phyloP scores from a whole-genome alignment of 2,113 vertebrate genomes.

The Haemorhous mexicanus region DNA sequence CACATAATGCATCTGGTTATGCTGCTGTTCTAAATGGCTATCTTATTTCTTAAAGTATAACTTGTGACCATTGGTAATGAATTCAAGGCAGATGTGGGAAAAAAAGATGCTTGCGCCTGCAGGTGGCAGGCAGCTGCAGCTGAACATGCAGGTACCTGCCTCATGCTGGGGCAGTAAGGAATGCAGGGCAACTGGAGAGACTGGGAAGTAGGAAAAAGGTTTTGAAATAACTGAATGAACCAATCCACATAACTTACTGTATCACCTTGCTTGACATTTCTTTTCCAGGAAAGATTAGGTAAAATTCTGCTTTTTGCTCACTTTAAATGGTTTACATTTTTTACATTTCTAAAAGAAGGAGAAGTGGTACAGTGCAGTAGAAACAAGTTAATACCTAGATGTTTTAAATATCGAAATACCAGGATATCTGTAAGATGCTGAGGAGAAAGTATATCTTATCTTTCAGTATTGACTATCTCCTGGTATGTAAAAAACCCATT shows the following conservation, averaged over 20 bases:
- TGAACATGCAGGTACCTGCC: neutral
- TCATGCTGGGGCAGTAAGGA: neutral
- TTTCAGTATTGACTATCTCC: neutral
- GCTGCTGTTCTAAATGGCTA: neutral
- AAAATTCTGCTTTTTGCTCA: neutral
- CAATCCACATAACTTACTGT: neutral
- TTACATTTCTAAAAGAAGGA: neutral
- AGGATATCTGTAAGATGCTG: neutral
- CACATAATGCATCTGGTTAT: neutral
- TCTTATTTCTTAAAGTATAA: neutral
- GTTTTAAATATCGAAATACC: neutral
- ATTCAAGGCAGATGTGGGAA: neutral
- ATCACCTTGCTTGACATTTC: neutral
- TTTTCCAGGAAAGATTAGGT: neutral
- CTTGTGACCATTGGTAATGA: neutral
- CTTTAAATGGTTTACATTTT: neutral
- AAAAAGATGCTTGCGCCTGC: neutral
- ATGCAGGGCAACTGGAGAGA: neutral
- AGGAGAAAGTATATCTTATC: neutral
- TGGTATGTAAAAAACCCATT: neutral
- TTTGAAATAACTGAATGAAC: neutral
- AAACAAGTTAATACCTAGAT: neutral
- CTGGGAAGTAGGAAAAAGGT: neutral
- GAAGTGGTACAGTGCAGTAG: neutral
- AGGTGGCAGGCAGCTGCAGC: neutral